Base-by-base conservation (phyloP, 2,113 vertebrate genomes). In the Litocranius walleri region DNA sequence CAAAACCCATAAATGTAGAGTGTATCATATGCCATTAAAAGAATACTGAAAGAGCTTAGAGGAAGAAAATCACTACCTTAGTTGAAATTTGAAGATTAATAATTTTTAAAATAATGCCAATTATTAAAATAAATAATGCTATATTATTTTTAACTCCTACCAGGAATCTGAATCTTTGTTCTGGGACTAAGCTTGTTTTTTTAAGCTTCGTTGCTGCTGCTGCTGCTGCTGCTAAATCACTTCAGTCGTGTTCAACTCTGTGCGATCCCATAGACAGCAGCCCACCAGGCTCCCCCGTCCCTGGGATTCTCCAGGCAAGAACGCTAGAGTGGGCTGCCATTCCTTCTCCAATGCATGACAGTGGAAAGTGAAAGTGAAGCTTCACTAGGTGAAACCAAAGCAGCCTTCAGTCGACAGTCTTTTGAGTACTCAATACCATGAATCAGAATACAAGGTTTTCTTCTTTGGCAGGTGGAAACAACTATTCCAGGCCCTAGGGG, bases 11-110 rank as follows among this genome's bases (percentile, higher is more conserved):
- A 30, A 59, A 86, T 27, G 45, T 4, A 90, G n/a, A 40, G 25
- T 81, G n/a, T 52, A 50, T 82, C 45, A 40, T 43, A 12, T 50
- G 19, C 6, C 14, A 29, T 74, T 91, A 62, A 82, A 93, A 82
- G 17, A 54, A 74, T 43, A 33, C 33, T 78, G 6, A 16, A 92
- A 59, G 27, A 92, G 56, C 88, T 54, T 33, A 87, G 45, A 81
- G 33, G 25, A 67, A 96, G 82, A 52, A 56, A 88, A 48, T 82
- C 45, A 61, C 40, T 21, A 36, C 86, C 82, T 88, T 88, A n/a
- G 81, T n/a, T 86, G 27, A n/a, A 78, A 90, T 90, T 78, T 19
- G 12, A 78, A 54, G 52, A 74, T 67, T 52, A 82, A 88, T 10
- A 40, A 56, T 27, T 27, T 57, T 10, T 7, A 3, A 83, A 74